phyloP scores from a whole-genome alignment of 2,888 invertebrate genomes.

The Belgica antarctica region DNA sequence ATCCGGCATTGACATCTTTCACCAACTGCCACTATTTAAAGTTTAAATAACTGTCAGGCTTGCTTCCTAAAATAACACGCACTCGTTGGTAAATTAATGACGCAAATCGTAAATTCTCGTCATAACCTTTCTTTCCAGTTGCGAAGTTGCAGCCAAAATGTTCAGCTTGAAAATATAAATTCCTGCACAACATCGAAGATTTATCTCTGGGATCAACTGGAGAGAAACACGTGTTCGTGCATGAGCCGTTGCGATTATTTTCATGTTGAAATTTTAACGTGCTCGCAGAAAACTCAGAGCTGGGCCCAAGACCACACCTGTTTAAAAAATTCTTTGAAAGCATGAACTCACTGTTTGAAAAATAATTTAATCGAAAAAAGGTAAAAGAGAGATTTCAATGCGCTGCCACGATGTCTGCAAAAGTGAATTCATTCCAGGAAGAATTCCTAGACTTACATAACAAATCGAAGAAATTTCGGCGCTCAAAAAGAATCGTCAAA shows the following conservation, averaged over 20 bases:
- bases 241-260: constrained; percentile 35
- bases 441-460: background rate
- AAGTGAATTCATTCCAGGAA: constrained; percentile 21
- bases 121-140: too few species aligned
- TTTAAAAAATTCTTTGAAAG: constrained; percentile 34
- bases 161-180: too few species aligned
- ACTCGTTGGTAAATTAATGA: too few species aligned
- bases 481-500: constrained; percentile 30
- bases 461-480: constrained; percentile 29
- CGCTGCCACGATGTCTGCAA: constrained; percentile 39
- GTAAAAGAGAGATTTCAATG: background rate
- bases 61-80: too few species aligned
- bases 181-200: too few species aligned
- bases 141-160: too few species aligned
- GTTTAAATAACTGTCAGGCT: too few species aligned
- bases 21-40: too few species aligned
- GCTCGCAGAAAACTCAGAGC: background rate
- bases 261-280: background rate
- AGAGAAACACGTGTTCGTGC: constrained; percentile 36
- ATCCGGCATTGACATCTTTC: too few species aligned
- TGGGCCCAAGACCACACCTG: constrained; percentile 35
- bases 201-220: background rate
- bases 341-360: background rate
- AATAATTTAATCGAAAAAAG: constrained; percentile 32
- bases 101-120: too few species aligned